Evolutionary conservation across 2,113 vertebrate species (phyloP).

Genomic region (Pipa parva): DNA sequence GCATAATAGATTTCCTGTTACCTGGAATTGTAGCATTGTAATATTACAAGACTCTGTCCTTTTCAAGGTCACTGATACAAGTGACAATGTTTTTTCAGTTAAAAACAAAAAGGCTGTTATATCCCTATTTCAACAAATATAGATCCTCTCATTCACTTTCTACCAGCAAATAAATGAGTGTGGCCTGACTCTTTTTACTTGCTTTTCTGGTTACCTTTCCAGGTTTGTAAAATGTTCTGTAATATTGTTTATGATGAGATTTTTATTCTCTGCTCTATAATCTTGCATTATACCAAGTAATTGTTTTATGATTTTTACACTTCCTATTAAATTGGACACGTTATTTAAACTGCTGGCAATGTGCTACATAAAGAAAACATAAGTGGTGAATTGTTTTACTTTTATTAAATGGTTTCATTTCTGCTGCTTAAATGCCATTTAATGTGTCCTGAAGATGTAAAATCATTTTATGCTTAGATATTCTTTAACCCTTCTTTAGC

Average conservation of each 20-base stretch:
- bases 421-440: not conserved
- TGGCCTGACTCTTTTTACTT: not conserved
- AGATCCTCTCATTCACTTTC: too few species aligned
- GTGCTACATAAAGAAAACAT: conserved; percentile 1
- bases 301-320: conserved; percentile 9
- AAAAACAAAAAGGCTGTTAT: too few species aligned
- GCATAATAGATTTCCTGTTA: too few species aligned
- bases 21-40: too few species aligned
- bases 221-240: not conserved
- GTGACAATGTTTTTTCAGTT: too few species aligned
- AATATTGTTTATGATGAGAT: not conserved
- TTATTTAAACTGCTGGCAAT: conserved; percentile 17
- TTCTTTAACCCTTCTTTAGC: not conserved
- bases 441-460: not conserved
- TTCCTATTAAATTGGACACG: conserved; percentile 3
- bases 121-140: too few species aligned
- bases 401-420: conserved; percentile 17
- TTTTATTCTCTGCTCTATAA: not conserved
- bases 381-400: conserved; percentile 1
- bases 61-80: too few species aligned
- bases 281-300: conserved; percentile 5
- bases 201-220: not conserved
- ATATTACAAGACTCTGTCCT: too few species aligned
- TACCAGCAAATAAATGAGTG: too few species aligned
- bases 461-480: not conserved